Evolutionary conservation across 2,888 invertebrate genomes (phyloP).

Genomic region (Ochropacha duplaris): DNA sequence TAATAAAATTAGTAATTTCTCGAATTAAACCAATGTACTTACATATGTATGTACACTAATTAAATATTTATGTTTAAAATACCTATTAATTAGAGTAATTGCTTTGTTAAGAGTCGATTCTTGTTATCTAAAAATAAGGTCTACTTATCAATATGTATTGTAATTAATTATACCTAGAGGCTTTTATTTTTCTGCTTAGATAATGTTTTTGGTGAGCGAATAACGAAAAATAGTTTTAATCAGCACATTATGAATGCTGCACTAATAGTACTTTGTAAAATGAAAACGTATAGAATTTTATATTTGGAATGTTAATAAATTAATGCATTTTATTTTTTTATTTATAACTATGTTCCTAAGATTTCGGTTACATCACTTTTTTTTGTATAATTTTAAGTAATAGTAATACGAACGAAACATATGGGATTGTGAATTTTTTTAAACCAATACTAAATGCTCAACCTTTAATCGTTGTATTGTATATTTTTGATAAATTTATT

Average conservation of each 20-base stretch:
- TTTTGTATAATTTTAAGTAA: neutral
- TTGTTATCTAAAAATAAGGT: neutral
- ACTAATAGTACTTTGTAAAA: neutral
- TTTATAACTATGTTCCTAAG: neutral
- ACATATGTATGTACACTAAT: neutral
- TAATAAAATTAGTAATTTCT: neutral
- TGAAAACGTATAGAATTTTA: neutral
- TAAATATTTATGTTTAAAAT: neutral
- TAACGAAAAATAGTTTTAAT: neutral
- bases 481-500: slow-evolving; percentile 41
- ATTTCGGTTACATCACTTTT: neutral
- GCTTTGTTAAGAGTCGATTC: neutral
- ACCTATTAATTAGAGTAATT: neutral
- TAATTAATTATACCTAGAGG: neutral
- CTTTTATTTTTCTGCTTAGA: neutral
- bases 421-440: slow-evolving; percentile 9
- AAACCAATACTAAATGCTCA: slow-evolving; percentile 25
- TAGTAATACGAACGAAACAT: neutral
- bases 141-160: neutral
- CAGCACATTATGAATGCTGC: neutral
- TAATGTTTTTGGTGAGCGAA: neutral
- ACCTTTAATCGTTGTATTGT: slow-evolving; percentile 18
- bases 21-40: no score
- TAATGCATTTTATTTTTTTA: neutral
- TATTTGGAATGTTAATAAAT: neutral